Evolutionary conservation across 2,113 vertebrate species (phyloP), one percentile per base, ranked within the genome.

Genomic region (Mobula hypostoma): DNA sequence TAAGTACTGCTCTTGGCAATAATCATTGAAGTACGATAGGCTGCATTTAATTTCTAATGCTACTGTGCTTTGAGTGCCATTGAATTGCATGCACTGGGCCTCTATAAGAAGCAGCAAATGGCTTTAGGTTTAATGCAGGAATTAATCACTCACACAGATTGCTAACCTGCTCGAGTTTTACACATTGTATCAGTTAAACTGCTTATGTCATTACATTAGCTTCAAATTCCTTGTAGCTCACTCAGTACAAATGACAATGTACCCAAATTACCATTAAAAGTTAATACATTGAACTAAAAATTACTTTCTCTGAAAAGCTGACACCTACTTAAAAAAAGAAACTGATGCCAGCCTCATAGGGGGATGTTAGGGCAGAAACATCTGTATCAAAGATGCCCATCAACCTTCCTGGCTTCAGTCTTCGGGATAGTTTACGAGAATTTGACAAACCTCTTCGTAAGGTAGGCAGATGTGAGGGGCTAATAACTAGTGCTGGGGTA

Each of bases 201-300:
- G 85, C 63, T 90, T 68, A 63, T 29, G 61, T 66, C 63, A 63
- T 63, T 29, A 32, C 32, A 90, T 90, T 90, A 32, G 61, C 85
- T 66, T 66, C 63, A 66, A 66, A 90, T 90, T 90, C n/a, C 85
- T 90, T 90, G 32, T 12, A 90, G 61, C 83, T 77, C 17, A 36
- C 77, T 87, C 61, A 63, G 19, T 63, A 90, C n/a, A n/a, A 90
- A 66, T 61, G 17, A 66, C 17, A 68, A 32, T 15, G 85, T 88
- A 88, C 48, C 80, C 19, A 7, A 48, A 56, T n/a, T 85, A 29
- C 56, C 27, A 63, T 61, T 88, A 32, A 66, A 66, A 1, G 56
- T 61, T 87, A 12, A 14, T 63, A 32, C 85, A 66, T 66, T 66
- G 63, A 63, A 87, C 58, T 87, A 29, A 56, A 27, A 29, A 1